phyloP scores from a whole-genome alignment of 2,888 invertebrate genomes.

The Xylota sylvarum region DNA sequence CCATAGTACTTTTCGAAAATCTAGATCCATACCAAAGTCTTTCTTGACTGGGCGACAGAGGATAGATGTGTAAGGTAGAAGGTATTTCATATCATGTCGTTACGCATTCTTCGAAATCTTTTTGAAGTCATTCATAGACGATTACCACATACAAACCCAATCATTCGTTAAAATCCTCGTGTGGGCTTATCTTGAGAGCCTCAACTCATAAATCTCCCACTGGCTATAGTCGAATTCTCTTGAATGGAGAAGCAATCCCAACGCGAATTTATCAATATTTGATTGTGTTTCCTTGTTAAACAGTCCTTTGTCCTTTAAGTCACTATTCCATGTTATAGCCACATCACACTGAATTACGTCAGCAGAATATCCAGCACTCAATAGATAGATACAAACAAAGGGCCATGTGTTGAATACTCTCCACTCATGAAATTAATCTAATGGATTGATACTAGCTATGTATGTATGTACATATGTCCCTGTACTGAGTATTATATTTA shows the following conservation, averaged over 20 bases:
- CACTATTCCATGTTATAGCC: not conserved
- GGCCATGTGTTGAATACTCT: constrained; percentile 1
- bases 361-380: not conserved
- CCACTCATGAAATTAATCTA: not conserved
- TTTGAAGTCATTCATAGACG: too few species aligned
- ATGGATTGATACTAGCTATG: not conserved
- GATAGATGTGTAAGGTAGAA: too few species aligned
- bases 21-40: too few species aligned
- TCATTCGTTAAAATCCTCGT: not conserved
- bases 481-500: not conserved
- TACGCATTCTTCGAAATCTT: too few species aligned
- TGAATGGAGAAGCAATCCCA: not conserved
- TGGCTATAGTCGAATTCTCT: not conserved
- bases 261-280: not conserved
- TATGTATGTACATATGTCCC: not conserved
- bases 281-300: constrained; percentile 1
- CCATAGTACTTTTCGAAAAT: too few species aligned
- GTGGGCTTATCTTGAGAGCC: not conserved
- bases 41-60: too few species aligned
- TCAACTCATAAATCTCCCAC: not conserved
- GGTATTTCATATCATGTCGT: too few species aligned
- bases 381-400: not conserved
- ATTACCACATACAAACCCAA: too few species aligned
- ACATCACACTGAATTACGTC: constrained; percentile 14
- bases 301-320: not conserved